Percentiles rank a stretch among this genome's conserved stretches.
Conservation (phyloP, 2,797 vertebrate genomes). For the Enteromius unitaeniatus region DNA sequence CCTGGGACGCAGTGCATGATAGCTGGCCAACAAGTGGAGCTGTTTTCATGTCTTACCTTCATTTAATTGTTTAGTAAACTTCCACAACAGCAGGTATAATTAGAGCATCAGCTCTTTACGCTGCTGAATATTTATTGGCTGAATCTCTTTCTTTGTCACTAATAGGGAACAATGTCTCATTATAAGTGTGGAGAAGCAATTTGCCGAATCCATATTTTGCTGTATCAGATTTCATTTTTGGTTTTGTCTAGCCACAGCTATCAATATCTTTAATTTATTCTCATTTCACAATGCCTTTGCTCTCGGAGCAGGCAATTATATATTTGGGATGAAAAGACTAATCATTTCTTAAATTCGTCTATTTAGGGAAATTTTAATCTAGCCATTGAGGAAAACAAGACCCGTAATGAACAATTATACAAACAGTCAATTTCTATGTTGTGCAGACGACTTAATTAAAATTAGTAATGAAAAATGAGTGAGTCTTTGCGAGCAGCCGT, state of each 20-base stretch:
- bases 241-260: conserved; percentile 59
- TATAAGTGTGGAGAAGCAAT: conserved; percentile 61
- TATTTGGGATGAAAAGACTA: conserved; percentile 82
- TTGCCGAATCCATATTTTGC: conserved; percentile 52
- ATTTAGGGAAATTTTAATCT: conserved; percentile 83
- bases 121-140: conserved; percentile 47
- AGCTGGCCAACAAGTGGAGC: conserved; percentile 41
- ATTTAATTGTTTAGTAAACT: conserved; percentile 48
- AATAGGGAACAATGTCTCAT: conserved; percentile 60
- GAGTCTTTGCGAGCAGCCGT: conserved; percentile 76
- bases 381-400: conserved; percentile 83
- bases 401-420: conserved; percentile 86
- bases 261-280: conserved; percentile 78
- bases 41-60: conserved; percentile 36
- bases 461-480: conserved; percentile 83
- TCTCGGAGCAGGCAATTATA: conserved; percentile 81
- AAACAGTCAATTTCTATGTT: conserved; percentile 84
- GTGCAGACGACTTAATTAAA: conserved; percentile 85
- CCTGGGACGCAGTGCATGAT: conserved; percentile 13
- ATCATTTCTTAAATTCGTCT: conserved; percentile 82
- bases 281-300: conserved; percentile 78
- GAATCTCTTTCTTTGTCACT: conserved; percentile 58
- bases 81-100: conserved; percentile 45
- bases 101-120: conserved; percentile 50
- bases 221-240: conserved; percentile 72